These are phyloP conservation scores for Amphibalanus amphitrite DNA, from an alignment of 1,140 invertebrate species.

Conservation along the genomic window DNA sequence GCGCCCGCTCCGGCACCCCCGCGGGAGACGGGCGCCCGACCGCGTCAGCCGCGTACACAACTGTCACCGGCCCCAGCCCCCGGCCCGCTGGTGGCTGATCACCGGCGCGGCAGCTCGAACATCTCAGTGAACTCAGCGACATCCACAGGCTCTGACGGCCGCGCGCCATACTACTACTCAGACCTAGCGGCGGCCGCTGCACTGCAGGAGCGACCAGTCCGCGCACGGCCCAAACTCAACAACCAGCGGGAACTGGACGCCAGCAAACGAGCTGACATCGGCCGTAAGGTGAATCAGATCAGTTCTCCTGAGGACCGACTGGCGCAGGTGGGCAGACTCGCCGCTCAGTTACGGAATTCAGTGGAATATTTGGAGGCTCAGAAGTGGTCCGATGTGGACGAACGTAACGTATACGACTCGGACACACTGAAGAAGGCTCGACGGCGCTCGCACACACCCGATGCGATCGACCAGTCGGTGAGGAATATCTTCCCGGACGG, in stretches of 20 bases:
- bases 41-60: not conserved
- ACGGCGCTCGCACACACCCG: constrained; percentile 15
- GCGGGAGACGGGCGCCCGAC: not conserved
- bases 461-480: constrained; percentile 12
- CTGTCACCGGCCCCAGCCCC: not conserved
- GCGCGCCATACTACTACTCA: constrained; percentile 20
- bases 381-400: constrained; percentile 19
- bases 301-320: constrained; percentile 14
- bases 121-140: not conserved
- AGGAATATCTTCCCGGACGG: constrained; percentile 19
- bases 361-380: constrained; percentile 18
- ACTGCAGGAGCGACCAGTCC: constrained; percentile 9
- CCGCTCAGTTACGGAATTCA: constrained; percentile 17
- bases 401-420: constrained; percentile 22
- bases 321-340: constrained; percentile 23
- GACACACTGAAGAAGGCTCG: constrained; percentile 18
- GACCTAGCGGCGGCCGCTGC: constrained; percentile 8
- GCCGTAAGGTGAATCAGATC: constrained; percentile 60
- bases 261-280: constrained; percentile 50
- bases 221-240: constrained; percentile 15
- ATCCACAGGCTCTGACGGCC: not conserved
- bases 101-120: not conserved
- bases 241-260: constrained; percentile 20
- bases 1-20: too few species aligned
- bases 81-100: not conserved